Evolutionary conservation across 2,113 vertebrate species (phyloP).

Genomic region (Balaeniceps rex): DNA sequence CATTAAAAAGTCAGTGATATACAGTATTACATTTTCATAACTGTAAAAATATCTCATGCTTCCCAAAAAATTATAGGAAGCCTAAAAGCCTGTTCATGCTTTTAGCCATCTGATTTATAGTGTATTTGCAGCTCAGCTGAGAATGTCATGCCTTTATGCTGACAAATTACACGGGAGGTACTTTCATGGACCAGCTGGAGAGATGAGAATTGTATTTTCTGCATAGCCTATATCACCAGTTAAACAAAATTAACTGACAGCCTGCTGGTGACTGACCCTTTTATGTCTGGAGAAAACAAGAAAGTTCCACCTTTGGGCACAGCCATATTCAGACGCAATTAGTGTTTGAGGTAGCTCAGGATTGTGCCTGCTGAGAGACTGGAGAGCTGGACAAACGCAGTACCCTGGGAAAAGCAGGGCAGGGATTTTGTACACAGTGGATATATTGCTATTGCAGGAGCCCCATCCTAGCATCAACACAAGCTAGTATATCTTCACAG

Average conservation of each 20-base stretch:
- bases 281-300: background rate
- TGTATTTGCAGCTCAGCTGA: background rate
- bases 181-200: slow-evolving; percentile 19
- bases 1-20: slow-evolving; percentile 44
- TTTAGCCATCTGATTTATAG: slow-evolving; percentile 52
- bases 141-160: background rate
- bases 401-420: background rate
- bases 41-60: slow-evolving; percentile 27
- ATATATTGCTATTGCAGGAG: background rate
- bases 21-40: slow-evolving; percentile 26
- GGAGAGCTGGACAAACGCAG: background rate
- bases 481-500: background rate
- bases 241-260: slow-evolving; percentile 14
- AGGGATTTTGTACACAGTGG: background rate
- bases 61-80: slow-evolving; percentile 4
- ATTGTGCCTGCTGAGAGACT: background rate
- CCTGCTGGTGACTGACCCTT: background rate
- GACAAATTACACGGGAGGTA: slow-evolving; percentile 3
- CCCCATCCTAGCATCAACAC: background rate
- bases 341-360: background rate
- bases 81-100: slow-evolving; percentile 23
- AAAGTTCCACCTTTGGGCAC: background rate
- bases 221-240: background rate
- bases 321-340: background rate
- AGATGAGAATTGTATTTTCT: background rate